These are phyloP conservation scores for Drosophila mercatorum DNA, from an alignment of 2,888 invertebrate species.

Conservation along the genomic window DNA sequence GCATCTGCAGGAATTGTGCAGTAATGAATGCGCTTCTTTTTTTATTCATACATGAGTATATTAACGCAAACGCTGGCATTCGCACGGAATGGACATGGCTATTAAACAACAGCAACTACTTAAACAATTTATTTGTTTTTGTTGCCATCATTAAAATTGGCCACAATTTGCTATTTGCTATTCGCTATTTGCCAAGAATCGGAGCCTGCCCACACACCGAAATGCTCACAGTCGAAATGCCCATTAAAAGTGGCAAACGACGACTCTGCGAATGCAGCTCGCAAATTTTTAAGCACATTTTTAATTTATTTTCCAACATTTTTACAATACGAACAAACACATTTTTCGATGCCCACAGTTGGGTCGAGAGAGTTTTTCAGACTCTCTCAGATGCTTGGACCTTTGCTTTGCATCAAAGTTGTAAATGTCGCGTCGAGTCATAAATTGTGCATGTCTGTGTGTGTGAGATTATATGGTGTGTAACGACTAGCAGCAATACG, in stretches of 20 bases:
- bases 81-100: conserved; percentile 26
- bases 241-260: conserved; percentile 54
- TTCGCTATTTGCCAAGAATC: conserved; percentile 32
- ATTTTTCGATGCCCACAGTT: conserved; percentile 45
- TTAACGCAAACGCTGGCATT: conserved; percentile 20
- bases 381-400: conserved; percentile 40
- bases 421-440: conserved; percentile 82
- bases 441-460: conserved; percentile 61
- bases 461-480: conserved; percentile 60
- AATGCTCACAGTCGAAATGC: conserved; percentile 52
- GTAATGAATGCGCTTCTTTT: background rate
- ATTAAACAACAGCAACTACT: conserved; percentile 44
- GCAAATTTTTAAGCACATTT: conserved; percentile 66
- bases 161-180: conserved; percentile 40
- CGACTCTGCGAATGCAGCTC: conserved; percentile 40
- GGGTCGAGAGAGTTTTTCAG: conserved; percentile 24
- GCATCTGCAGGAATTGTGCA: background rate
- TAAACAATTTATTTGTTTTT: conserved; percentile 55
- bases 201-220: conserved; percentile 65
- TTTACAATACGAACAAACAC: conserved; percentile 68
- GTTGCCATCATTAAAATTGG: conserved; percentile 56
- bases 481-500: conserved; percentile 55
- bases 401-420: conserved; percentile 68
- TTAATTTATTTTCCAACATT: conserved; percentile 76
- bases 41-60: background rate